phyloP scores from a whole-genome alignment of 2,113 vertebrate genomes.

The Lynx canadensis region DNA sequence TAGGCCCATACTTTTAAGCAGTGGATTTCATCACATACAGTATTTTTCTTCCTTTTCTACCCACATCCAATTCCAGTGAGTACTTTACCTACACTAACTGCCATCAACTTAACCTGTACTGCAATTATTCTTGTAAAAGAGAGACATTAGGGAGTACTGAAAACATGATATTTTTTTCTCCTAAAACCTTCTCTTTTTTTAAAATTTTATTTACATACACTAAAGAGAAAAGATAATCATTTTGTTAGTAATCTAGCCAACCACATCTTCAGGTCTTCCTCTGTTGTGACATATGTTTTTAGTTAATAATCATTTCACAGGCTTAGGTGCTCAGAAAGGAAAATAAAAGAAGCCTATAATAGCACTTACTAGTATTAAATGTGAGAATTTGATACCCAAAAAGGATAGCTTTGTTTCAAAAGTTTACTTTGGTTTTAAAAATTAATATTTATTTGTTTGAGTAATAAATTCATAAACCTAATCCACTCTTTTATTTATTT shows the following conservation, averaged over 20 bases:
- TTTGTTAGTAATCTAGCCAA: background rate
- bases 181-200: background rate
- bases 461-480: background rate
- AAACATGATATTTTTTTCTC: background rate
- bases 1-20: constrained; percentile 13
- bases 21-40: constrained; percentile 3
- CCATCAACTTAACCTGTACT: background rate
- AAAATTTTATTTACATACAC: background rate
- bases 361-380: background rate
- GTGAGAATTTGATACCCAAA: background rate
- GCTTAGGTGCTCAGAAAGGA: background rate
- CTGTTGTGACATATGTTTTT: background rate
- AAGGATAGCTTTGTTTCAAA: background rate
- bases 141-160: background rate
- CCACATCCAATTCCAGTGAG: background rate
- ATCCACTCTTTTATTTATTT: background rate
- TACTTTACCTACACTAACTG: background rate
- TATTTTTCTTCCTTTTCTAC: constrained; percentile 18
- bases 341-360: background rate
- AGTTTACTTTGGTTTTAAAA: constrained; percentile 9
- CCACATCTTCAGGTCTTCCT: background rate
- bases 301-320: background rate
- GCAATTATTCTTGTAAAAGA: background rate
- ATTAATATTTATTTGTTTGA: constrained; percentile 21
- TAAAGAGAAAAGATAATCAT: background rate